Base-by-base conservation (phyloP, 2,888 invertebrate genomes). In the Endotricha flammealis region DNA sequence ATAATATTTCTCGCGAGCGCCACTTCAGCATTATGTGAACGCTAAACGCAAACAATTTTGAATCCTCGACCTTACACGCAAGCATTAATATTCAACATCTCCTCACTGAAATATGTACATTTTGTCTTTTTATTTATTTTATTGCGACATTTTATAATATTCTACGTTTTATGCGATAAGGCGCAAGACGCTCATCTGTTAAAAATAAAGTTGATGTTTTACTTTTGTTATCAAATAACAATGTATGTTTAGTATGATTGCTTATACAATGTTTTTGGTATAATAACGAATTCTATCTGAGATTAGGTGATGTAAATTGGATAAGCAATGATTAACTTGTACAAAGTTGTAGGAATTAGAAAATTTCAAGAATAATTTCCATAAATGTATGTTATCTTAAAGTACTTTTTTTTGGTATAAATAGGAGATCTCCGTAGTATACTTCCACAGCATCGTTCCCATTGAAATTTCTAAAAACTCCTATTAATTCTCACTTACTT, bases 111-210 rank as follows among this genome's bases (percentile, higher is more conserved):
- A 58, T 63, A 64, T 70, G 71, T 71, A 74, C 66, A 73, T 80
- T n/a, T 77, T 78, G 78, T 78, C 72, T 78, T 66, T 68, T 76
- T 81, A 81, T 82, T 79, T 82, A 76, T 75, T 78, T 79, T 78
- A 82, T 80, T 79, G 79, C 73, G 75, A 78, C 77, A 66, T 83
- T 83, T 82, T 81, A 83, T 83, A 83, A 82, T 85, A 82, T 81
- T 79, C 71, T 77, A 72, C 74, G 70, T 70, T 75, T 59, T 64
- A 61, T 56, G 57, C 61, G 80, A 80, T 82, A 82, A 82, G 70
- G 67, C 63, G 60, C 60, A 64, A 74, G 71, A 71, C 57, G 69
- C 64, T 75, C 71, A 74, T 76, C 64, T 66, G 70, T 74, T 73
- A 71, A 62, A 64, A 68, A 32, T 14, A 32, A 32, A 33, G 25